Conservation (phyloP, 2,113 vertebrate genomes). For the Syngnathus typhle region DNA sequence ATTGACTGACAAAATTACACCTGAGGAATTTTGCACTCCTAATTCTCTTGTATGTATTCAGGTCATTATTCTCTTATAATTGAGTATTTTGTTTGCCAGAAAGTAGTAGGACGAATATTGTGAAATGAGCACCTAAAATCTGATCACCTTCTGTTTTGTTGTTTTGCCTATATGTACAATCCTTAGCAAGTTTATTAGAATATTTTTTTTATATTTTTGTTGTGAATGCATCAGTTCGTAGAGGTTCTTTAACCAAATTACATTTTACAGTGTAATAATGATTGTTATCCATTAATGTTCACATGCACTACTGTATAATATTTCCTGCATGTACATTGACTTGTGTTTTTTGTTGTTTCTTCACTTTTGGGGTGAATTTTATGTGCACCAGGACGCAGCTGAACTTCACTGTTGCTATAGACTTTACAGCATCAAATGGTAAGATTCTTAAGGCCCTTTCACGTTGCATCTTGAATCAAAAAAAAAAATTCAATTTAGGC, state of each 20-base stretch:
- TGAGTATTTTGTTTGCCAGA: slow-evolving; percentile 33
- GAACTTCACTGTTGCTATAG: slow-evolving; percentile 97
- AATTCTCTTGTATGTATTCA: slow-evolving; percentile 39
- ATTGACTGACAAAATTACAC: neutral
- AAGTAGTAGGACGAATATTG: slow-evolving; percentile 15
- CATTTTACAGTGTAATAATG: neutral
- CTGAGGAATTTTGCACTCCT: neutral
- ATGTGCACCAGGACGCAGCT: slow-evolving; percentile 81
- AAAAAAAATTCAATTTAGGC: neutral
- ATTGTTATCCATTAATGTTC: neutral
- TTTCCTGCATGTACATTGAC: slow-evolving; percentile 6
- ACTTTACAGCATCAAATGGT: slow-evolving; percentile 98
- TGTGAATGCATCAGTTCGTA: neutral
- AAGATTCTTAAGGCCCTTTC: slow-evolving; percentile 44
- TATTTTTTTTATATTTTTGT: neutral
- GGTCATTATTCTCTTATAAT: slow-evolving; percentile 46
- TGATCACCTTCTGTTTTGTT: neutral
- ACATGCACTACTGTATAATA: neutral
- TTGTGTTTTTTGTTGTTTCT: slow-evolving; percentile 9
- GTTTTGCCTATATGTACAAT: neutral
- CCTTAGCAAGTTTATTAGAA: too few species aligned
- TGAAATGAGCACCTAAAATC: slow-evolving; percentile 21
- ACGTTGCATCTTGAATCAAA: neutral
- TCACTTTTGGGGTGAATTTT: slow-evolving; percentile 1
- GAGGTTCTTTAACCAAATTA: neutral